Percentiles rank a stretch among this genome's conserved stretches.
Evolutionary conservation across 1,140 invertebrate genomes (phyloP).

Genomic region (Dolichoris vasculosae): DNA sequence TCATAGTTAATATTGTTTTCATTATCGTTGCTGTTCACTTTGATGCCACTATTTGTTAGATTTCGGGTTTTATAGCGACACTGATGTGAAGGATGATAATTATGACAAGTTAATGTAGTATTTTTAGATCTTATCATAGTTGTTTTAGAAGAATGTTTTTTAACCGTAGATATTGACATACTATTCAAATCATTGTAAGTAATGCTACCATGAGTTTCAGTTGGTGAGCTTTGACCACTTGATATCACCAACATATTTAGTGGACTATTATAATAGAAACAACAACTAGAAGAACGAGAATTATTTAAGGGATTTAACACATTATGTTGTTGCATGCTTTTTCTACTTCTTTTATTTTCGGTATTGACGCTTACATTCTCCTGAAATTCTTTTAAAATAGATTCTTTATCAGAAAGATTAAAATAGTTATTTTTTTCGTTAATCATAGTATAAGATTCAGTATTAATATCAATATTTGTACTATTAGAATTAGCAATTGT

Average conservation of each 20-base stretch:
- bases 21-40: conserved; percentile 80
- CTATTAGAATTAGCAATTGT: background rate
- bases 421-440: background rate
- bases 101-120: background rate
- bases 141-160: conserved; percentile 76
- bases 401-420: background rate
- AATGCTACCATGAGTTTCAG: conserved; percentile 86
- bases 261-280: conserved; percentile 77
- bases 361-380: background rate
- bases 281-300: conserved; percentile 61
- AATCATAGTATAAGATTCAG: conserved; percentile 19
- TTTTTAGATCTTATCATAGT: conserved; percentile 50
- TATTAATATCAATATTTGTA: background rate
- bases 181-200: conserved; percentile 87
- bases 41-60: conserved; percentile 76
- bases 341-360: background rate
- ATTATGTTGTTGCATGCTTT: background rate
- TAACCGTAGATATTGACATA: conserved; percentile 81
- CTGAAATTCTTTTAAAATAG: background rate
- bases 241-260: conserved; percentile 76
- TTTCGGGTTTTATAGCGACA: conserved; percentile 73
- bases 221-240: conserved; percentile 86
- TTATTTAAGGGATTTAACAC: background rate
- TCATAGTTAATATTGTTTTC: conserved; percentile 83
- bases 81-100: background rate